These are phyloP conservation scores for Dipodomys stephensi DNA, from an alignment of 2,113 vertebrate genomes.

Conservation along the genomic window DNA sequence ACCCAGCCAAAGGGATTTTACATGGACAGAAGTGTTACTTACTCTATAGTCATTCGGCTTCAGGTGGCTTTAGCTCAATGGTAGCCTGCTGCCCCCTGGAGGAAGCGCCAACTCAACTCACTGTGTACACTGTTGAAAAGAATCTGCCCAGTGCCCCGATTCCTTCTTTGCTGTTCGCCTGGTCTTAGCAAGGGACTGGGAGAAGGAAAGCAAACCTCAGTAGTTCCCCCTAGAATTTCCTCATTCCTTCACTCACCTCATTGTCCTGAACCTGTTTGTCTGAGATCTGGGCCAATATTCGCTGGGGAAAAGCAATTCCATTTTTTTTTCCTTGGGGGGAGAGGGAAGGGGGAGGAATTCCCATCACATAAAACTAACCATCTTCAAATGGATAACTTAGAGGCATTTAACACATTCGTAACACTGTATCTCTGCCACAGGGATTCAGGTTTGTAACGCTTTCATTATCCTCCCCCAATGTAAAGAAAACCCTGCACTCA, in stretches of 20 bases:
- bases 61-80: background rate
- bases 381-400: background rate
- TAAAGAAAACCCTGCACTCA: background rate
- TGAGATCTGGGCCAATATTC: background rate
- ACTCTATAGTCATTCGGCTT: background rate
- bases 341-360: background rate
- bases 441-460: background rate
- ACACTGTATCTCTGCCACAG: background rate
- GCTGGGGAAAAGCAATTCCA: background rate
- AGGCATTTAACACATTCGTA: background rate
- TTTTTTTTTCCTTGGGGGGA: background rate
- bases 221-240: background rate
- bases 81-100: background rate
- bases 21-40: background rate
- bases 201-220: background rate
- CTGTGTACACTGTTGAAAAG: background rate
- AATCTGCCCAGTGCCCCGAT: background rate
- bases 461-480: background rate
- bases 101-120: background rate
- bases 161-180: too few species aligned
- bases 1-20: background rate
- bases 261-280: slow-evolving; percentile 30
- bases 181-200: background rate
- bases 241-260: background rate
- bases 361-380: background rate